These are phyloP conservation scores for Oscheius onirici DNA, from an alignment of 2,888 invertebrate species.

Conservation along the genomic window DNA sequence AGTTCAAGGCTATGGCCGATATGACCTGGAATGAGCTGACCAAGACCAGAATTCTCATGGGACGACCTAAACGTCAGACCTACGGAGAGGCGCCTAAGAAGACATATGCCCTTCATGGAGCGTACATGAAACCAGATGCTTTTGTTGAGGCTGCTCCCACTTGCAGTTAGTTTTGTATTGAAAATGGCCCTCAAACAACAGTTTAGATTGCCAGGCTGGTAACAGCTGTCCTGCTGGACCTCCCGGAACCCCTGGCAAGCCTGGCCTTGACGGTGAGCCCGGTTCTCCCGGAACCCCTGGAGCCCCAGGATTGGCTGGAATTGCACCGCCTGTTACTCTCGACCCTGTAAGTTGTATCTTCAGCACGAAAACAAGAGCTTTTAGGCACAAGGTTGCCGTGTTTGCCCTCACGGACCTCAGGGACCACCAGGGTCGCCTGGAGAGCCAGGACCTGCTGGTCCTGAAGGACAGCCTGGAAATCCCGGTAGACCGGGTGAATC, in stretches of 20 bases:
- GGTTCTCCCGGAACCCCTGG: constrained; percentile 57
- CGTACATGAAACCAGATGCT: constrained; percentile 59
- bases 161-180: constrained; percentile 43
- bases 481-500: constrained; percentile 60
- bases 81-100: constrained; percentile 42
- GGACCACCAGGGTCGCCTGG: constrained; percentile 67
- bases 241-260: constrained; percentile 56
- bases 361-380: too few species aligned
- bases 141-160: constrained; percentile 52
- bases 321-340: constrained; percentile 64
- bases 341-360: constrained; percentile 51
- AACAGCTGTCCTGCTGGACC: constrained; percentile 59
- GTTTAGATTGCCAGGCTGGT: constrained; percentile 53
- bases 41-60: constrained; percentile 39
- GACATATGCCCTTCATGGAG: constrained; percentile 55
- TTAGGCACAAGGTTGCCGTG: constrained; percentile 58
- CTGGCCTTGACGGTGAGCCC: constrained; percentile 56
- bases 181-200: neutral
- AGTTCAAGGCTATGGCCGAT: constrained; percentile 59
- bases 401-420: constrained; percentile 65
- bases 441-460: constrained; percentile 56
- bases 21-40: constrained; percentile 57
- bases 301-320: constrained; percentile 63
- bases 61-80: constrained; percentile 52
- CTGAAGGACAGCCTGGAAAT: constrained; percentile 60